Conservation (phyloP, 2,888 invertebrate species). For the Tethea ocularis region DNA sequence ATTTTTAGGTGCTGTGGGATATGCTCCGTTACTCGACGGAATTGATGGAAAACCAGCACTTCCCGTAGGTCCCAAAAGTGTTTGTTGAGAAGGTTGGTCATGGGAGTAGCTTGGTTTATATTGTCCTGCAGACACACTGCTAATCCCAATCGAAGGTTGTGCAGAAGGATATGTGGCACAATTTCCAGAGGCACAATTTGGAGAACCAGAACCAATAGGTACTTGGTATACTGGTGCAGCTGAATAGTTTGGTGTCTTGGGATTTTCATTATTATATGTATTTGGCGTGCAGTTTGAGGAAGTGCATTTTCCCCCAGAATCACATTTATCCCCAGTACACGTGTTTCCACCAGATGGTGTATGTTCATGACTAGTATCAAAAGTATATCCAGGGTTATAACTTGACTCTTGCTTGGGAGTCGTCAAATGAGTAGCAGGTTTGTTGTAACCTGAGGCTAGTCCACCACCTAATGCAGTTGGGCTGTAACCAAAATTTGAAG, state of each 20-base stretch:
- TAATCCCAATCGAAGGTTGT: slow-evolving; percentile 1
- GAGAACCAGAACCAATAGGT: slow-evolving; percentile 8
- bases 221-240: slow-evolving; percentile 14
- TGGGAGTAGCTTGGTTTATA: slow-evolving; percentile 5
- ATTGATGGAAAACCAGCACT: not conserved
- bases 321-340: slow-evolving; percentile 29
- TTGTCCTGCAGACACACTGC: slow-evolving; percentile 2
- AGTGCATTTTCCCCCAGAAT: no score
- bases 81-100: not conserved
- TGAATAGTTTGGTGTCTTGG: slow-evolving; percentile 4
- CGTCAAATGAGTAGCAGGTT: slow-evolving; percentile 54
- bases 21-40: not conserved
- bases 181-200: slow-evolving; percentile 34
- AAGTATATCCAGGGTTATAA: slow-evolving; percentile 26
- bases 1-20: not conserved
- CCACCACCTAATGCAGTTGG: slow-evolving; percentile 18
- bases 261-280: slow-evolving; percentile 5
- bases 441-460: slow-evolving; percentile 28
- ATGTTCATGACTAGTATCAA: slow-evolving; percentile 17
- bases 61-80: not conserved
- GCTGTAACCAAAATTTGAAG: slow-evolving; percentile 27
- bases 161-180: slow-evolving; percentile 26
- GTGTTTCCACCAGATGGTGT: slow-evolving; percentile 12
- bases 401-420: slow-evolving; percentile 55
- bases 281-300: no score